phyloP scores from a whole-genome alignment of 2,113 vertebrate genomes.

The Garra rufa region DNA sequence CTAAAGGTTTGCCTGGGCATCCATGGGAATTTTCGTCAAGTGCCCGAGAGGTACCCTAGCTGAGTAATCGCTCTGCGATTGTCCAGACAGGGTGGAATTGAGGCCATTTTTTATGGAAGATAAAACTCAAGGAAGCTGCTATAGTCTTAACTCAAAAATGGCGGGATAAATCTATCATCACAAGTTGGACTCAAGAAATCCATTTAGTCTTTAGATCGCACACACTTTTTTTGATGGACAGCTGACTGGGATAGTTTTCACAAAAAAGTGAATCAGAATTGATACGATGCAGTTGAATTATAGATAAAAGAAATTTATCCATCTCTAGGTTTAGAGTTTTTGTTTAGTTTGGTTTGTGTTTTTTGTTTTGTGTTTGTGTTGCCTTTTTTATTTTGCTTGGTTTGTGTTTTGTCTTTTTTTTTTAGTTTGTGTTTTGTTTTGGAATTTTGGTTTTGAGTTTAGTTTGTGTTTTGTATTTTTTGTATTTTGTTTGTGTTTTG shows the following conservation, averaged over 20 bases:
- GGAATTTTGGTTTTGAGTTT: too few relatives aligned
- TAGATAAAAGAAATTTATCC: constrained; percentile 67
- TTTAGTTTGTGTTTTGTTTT: too few relatives aligned
- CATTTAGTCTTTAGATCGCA: constrained; percentile 54
- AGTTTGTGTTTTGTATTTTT: too few relatives aligned
- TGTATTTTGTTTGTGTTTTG: too few relatives aligned
- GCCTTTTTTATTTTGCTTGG: too few relatives aligned
- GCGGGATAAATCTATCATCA: background rate
- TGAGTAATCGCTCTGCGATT: constrained; percentile 35
- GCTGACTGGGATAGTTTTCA: constrained; percentile 11
- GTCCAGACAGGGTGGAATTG: constrained; percentile 41
- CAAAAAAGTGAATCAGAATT: background rate
- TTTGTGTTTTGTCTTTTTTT: too few relatives aligned
- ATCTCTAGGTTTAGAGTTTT: too few relatives aligned
- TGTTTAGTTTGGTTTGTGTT: background rate
- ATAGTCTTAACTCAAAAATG: constrained; percentile 27
- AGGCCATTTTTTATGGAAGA: constrained; percentile 36
- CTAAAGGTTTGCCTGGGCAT: constrained; percentile 35
- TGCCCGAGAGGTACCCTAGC: constrained; percentile 8
- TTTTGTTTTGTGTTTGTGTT: background rate
- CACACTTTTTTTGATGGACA: constrained; percentile 36
- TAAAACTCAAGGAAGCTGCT: constrained; percentile 29
- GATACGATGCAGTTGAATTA: constrained; percentile 66
- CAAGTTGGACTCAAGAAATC: constrained; percentile 60
- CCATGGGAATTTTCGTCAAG: constrained; percentile 29